Evolutionary conservation across 2,113 vertebrate genomes (phyloP).

Genomic region (Gasterosteus aculeatus): DNA sequence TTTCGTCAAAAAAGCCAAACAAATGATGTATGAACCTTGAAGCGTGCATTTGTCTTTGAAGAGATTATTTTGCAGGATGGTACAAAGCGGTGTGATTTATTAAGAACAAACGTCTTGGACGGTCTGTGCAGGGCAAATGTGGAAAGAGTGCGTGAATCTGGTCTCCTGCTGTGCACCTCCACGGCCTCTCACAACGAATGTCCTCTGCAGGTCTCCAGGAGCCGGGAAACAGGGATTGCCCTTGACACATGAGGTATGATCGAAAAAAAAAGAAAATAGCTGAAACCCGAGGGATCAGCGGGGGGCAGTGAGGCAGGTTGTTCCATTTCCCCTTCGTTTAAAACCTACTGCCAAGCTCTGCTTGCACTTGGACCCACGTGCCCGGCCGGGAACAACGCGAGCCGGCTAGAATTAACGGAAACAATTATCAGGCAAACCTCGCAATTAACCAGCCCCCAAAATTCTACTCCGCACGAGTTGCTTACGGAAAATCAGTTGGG

Average conservation of each 20-base stretch:
- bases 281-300: conserved; percentile 73
- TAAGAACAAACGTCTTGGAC: conserved; percentile 55
- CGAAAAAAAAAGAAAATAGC: conserved; percentile 57
- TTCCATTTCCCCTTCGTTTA: conserved; percentile 77
- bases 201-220: conserved; percentile 71
- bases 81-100: conserved; percentile 58
- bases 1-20: conserved; percentile 56
- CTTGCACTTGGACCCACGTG: conserved; percentile 57
- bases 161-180: conserved; percentile 56
- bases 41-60: conserved; percentile 38
- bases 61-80: conserved; percentile 38
- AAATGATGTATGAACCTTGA: conserved; percentile 55
- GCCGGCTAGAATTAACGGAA: conserved; percentile 76
- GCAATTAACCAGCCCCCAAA: conserved; percentile 73
- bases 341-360: conserved; percentile 64
- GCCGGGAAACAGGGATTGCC: conserved; percentile 73
- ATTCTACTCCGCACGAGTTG: conserved; percentile 62
- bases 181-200: conserved; percentile 68
- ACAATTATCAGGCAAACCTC: conserved; percentile 72
- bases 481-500: conserved; percentile 56
- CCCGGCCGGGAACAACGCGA: conserved; percentile 65
- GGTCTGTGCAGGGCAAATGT: conserved; percentile 54
- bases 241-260: conserved; percentile 73
- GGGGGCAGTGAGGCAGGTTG: conserved; percentile 77
- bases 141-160: conserved; percentile 59